phyloP scores from a whole-genome alignment of 2,113 vertebrate species.

The Cheirogaleus medius region DNA sequence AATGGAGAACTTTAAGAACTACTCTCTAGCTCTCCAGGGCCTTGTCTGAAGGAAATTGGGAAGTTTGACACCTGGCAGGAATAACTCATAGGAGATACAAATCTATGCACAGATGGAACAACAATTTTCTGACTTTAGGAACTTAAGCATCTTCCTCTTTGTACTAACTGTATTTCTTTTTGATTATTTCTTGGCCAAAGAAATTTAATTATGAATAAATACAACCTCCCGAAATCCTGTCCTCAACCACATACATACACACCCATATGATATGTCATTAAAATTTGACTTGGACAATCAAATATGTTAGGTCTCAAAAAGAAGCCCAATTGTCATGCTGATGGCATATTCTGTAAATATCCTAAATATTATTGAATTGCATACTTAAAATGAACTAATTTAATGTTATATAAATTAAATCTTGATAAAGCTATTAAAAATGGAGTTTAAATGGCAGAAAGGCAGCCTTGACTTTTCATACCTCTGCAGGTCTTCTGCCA shows the following conservation, averaged over 20 bases:
- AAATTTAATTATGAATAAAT: neutral
- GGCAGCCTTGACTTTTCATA: neutral
- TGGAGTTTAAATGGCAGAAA: neutral
- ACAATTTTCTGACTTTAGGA: neutral
- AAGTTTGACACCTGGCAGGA: neutral
- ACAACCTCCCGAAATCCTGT: neutral
- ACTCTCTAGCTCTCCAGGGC: neutral
- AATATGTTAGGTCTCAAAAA: neutral
- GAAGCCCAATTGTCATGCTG: neutral
- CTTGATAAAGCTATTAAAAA: neutral
- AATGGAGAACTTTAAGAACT: neutral
- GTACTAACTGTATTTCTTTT: neutral
- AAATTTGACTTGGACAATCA: neutral
- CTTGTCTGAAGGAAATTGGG: neutral
- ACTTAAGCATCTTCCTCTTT: neutral
- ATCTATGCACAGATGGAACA: neutral
- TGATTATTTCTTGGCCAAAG: neutral
- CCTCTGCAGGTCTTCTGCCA: neutral
- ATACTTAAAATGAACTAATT: neutral
- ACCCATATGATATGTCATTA: neutral
- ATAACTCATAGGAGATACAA: neutral
- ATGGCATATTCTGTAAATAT: neutral
- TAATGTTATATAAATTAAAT: neutral
- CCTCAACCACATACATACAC: neutral
- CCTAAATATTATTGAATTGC: neutral